Conservation (phyloP, 2,888 invertebrate species). For the Leptinotarsa haldemani region DNA sequence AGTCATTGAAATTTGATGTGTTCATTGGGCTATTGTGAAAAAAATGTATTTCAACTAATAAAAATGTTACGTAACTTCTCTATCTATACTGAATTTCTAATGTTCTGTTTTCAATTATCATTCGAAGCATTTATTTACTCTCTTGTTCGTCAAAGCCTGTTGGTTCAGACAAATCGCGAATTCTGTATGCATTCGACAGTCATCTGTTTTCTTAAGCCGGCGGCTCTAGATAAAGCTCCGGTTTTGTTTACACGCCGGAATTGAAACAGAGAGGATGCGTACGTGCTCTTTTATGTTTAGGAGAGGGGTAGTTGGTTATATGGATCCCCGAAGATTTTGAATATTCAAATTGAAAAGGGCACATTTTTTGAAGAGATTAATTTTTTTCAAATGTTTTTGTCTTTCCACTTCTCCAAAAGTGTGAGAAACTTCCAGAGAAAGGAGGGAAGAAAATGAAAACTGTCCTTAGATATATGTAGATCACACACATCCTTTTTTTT, state of each 20-base stretch:
- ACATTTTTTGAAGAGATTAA: no score
- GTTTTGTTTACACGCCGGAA: constrained; percentile 63
- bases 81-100: no score
- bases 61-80: no score
- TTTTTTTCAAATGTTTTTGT: no score
- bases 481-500: no score
- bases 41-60: no score
- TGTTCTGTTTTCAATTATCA: constrained; percentile 2
- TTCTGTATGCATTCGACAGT: constrained; percentile 59
- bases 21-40: no score
- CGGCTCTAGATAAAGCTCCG: constrained; percentile 57
- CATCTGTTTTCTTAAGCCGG: constrained; percentile 63
- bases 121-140: constrained; percentile 7
- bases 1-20: no score
- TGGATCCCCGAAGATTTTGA: not conserved
- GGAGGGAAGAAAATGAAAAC: no score
- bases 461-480: no score
- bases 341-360: not conserved
- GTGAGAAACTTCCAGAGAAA: no score
- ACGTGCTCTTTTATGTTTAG: constrained; percentile 22
- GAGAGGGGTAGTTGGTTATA: not conserved
- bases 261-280: constrained; percentile 56
- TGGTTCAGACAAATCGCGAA: constrained; percentile 44
- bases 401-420: no score
- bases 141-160: not conserved